These are phyloP conservation scores for Amblyornis subalaris DNA, from an alignment of 2,113 vertebrate species.

Conservation along the genomic window DNA sequence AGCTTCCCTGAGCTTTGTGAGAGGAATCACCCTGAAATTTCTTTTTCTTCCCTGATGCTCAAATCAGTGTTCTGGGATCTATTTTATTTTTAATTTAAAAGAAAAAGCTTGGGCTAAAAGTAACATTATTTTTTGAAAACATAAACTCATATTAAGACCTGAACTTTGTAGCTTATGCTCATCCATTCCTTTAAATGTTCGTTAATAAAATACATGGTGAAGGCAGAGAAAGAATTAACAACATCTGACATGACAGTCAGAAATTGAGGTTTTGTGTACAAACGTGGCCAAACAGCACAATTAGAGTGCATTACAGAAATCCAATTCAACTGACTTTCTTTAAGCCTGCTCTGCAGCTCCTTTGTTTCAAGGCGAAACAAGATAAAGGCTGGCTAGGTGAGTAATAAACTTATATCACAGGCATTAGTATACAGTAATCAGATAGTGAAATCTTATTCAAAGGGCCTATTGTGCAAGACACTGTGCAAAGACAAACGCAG, in stretches of 20 bases:
- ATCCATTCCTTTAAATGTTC: not conserved
- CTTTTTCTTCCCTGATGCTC: not conserved
- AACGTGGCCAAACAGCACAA: not conserved
- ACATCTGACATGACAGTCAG: not conserved
- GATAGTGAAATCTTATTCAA: not conserved
- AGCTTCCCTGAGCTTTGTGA: not conserved
- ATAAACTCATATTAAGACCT: not conserved
- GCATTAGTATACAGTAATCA: not conserved
- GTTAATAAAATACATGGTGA: not conserved
- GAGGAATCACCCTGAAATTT: not conserved
- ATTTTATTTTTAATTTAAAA: not conserved
- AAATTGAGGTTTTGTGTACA: not conserved
- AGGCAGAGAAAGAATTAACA: not conserved
- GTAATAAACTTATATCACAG: not conserved
- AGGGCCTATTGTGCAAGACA: not conserved
- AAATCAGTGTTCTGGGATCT: not conserved
- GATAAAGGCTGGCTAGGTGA: slow-evolving; percentile 10
- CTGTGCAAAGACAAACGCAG: not conserved
- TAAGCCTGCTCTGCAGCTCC: not conserved
- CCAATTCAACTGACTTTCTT: not conserved
- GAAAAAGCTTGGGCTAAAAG: not conserved
- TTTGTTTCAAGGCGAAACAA: not conserved
- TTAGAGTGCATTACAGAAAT: not conserved
- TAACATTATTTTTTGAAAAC: not conserved
- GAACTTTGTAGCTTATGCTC: not conserved